Base-by-base conservation (phyloP, 2,113 vertebrate genomes). In the Chaetorhynchus papuensis region DNA sequence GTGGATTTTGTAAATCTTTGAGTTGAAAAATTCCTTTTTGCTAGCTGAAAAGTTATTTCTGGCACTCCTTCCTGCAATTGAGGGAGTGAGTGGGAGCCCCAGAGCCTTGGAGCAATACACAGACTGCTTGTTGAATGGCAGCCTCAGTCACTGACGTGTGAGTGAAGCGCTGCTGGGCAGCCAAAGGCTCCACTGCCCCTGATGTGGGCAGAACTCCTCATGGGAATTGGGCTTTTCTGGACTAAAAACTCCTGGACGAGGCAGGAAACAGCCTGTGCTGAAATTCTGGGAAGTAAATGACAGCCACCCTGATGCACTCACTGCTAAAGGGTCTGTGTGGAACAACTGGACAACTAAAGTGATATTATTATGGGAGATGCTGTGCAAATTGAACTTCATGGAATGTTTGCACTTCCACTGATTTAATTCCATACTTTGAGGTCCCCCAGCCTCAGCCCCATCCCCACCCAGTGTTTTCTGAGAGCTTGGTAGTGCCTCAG, bases 21-120 rank as follows among this genome's bases (percentile, higher is more conserved):
- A 77, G 69, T 13, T 72, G n/a, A 93, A 72, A 69, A 65, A 59
- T 79, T 30, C 15, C 26, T 71, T 90, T 70, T 81, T 76, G 7
- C 61, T 61, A 35, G 50, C 50, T 84, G 42, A 77, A 79, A 50
- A 14, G 9, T 89, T 89, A 35, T 93, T 95, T 91, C 70, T 96
- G 93, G 84, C 66, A 54, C 31, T 79, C 13, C 10, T 82, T 79
- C n/a, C 50, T 74, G 54, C 35, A 24, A 28, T 45, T 18, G 64
- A 91, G 22, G 15, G 45, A 89, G 52, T 5, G 65, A 89, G 83
- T 54, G 26, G 50, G 64, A 83, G 47, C 30, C 0, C 1, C 52
- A 27, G 88, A 74, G 47, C 39, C 56, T 28, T 0, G 3, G 53
- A 91, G n/a, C 44, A 3, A 59, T 50, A 24, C n/a, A 77, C 7